Conservation (phyloP, 1,140 invertebrate species). For the Drosophila chauvacae region DNA sequence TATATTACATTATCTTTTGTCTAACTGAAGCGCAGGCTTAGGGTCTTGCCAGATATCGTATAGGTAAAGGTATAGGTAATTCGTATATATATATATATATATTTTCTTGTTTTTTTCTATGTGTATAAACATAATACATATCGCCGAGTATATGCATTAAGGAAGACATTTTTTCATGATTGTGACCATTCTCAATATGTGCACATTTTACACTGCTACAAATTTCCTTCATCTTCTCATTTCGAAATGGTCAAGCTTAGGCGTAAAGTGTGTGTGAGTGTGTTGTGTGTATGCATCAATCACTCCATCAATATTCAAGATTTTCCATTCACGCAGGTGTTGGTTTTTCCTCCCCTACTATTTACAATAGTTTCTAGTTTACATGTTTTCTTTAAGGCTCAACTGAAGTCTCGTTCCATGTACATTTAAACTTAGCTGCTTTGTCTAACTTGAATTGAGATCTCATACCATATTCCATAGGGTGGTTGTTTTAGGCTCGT, state of each 20-base stretch:
- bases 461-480: conserved; percentile 6
- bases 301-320: conserved; percentile 63
- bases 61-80: conserved; percentile 53
- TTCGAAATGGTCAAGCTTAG: conserved; percentile 74
- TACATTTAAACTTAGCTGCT: conserved; percentile 38
- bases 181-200: conserved; percentile 79
- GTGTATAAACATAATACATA: conserved; percentile 74
- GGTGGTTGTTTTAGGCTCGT: background rate
- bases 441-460: conserved; percentile 13
- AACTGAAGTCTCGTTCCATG: conserved; percentile 63
- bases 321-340: conserved; percentile 35
- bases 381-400: conserved; percentile 61
- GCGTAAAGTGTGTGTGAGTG: conserved; percentile 43
- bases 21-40: conserved; percentile 73
- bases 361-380: conserved; percentile 56
- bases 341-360: conserved; percentile 20
- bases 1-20: conserved; percentile 49
- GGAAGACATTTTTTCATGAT: conserved; percentile 85
- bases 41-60: conserved; percentile 57
- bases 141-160: conserved; percentile 80
- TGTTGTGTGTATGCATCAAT: conserved; percentile 36
- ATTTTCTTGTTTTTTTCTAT: conserved; percentile 45
- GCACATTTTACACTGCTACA: conserved; percentile 50
- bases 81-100: conserved; percentile 30
- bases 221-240: conserved; percentile 6